Evolutionary conservation across 2,797 vertebrate species (phyloP), one percentile per base, ranked within the genome.

Genomic region (Nyctalus aviator): DNA sequence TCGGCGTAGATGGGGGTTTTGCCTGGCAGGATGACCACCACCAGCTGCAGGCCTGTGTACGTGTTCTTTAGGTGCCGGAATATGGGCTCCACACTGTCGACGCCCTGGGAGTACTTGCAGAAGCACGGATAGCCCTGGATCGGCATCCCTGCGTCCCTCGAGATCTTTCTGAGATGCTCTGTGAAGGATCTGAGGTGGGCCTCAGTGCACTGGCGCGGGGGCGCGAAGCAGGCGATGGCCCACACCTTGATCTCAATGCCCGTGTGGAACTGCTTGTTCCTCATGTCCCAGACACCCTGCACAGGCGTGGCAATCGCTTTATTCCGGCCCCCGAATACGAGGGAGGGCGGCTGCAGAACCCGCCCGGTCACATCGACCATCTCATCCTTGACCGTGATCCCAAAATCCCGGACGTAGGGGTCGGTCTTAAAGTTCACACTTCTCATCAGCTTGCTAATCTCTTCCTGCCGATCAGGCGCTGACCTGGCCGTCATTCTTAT

Each of bases 281-380:
- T 99, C 99, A 99, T 99, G 98, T 99, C 99, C 99, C 99, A 99
- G 9, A 99, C 99, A 18, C 99, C 99, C 97, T 99, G 99, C 81
- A 99, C 99, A 1, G 99, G 99, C 27, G 99, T 99, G 87, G 99
- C 99, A 96, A 99, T 99, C 90, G 99, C 99, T 98, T 99, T 99
- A 97, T 99, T 99, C 99, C 99, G 98, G 98, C 99, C 99, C 96
- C 99, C 99, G 0, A 99, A 99, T 82, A 99, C 99, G 97, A 99
- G 99, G 1, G 99, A 99, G 86, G 99, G 99, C 35, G 99, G 99
- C 97, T 99, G 99, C 0, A 99, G 98, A 94, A 99, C 99, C 23
- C 99, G 98, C 53, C 99, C 99, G 0, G 99, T 99, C 96, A 99
- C 99, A 73, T 99, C 99, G 0, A 99, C 99, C 99, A 99, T 99